Base-by-base conservation (phyloP, 92 coral and sea anemone species). In the Pocillopora grandis region DNA sequence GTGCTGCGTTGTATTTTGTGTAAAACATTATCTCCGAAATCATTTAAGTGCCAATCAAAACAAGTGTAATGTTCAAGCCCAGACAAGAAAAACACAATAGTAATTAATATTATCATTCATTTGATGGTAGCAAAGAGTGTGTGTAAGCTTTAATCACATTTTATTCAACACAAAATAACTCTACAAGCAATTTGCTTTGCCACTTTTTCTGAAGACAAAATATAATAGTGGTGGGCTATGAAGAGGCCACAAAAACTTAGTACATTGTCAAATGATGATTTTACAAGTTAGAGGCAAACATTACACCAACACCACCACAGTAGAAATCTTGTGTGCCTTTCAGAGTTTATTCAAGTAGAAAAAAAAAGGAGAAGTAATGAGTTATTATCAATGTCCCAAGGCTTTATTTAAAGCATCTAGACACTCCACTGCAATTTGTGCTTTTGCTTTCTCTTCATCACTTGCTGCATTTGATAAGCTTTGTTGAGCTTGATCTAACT, bases 401-500 rank as follows among this genome's bases (percentile, higher is more conserved):
- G 96, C 96, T 87, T 96, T 96, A 37, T 79, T 65, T 57, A 96
- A 67, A 0, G 99, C 99, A 36, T 96, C 97, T 23, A 93, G 88
- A 86, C 99, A 96, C 87, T 94, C 99, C 6, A 95, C 91, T 58
- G 99, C 97, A 79, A 96, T 83, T 31, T 87, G 66, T 23, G 99
- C 99, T 58, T 88, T 88, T 14, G 98, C 99, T 81, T 94, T 96
- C 31, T 90, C 98, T 69, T 78, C 99, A 56, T 96, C 99, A 2
- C 88, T 68, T 23, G 98, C 78, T 17, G 99, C 96, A 90, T 91
- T 92, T 49, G 99, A 91, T 37, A 93, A 83, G 16, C 84, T 91
- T 65, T 94, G 94, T 68, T 96, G 98, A 31, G 98, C 99, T 67
- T 93, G 88, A 36, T 96, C 99, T 20, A 96, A 92, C 64, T 93